Evolutionary conservation across 2,113 vertebrate species (phyloP), one percentile per base, ranked within the genome.

Genomic region (Brienomyrus longianalis): DNA sequence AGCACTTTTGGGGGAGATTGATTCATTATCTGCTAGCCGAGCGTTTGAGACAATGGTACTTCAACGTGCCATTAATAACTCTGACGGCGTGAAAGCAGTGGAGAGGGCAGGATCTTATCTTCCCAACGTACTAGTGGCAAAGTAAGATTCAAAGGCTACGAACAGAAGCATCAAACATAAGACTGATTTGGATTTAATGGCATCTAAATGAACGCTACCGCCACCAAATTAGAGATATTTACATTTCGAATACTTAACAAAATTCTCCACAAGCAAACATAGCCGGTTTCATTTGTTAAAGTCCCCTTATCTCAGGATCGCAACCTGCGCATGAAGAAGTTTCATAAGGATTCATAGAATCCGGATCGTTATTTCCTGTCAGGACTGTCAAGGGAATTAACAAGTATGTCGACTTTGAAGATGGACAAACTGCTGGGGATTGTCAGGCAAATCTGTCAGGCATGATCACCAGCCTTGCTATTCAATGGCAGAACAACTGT

Each of bases 21-120:
- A 86, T 89, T 89, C 35, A 89, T 89, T 86, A 70, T n/a, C 52
- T 47, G 52, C 45, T 27, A n/a, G 59, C 56, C 8, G 17, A 50
- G 87, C 4, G 3, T 19, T 45, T 59, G 35, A 89, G 83, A 89
- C 88, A 89, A 89, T 48, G 23, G 50, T 21, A 11, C 19, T 84
- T 84, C 80, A 59, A 45, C 27, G 74, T 19, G 15, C 35, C 35
- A 39, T 80, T 80, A 56, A 89, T 83, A 84, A 59, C 19, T 23
- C 2, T 31, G 43, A 84, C 3, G 35, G 7, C 3, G 8, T n/a
- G 66, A 1, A 77, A 45, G 35, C 17, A 45, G 17, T 2, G 47
- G 11, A 47, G 50, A n/a, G 21, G 23, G 47, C 83, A 51, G 11
- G 19, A 86, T 50, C 47, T 86, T 48, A 86, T 86, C 74, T 80